A percentile compares a stretch with the other conserved stretches of the same genome.
phyloP scores from a whole-genome alignment of 2,113 vertebrate species.

The Conger conger region DNA sequence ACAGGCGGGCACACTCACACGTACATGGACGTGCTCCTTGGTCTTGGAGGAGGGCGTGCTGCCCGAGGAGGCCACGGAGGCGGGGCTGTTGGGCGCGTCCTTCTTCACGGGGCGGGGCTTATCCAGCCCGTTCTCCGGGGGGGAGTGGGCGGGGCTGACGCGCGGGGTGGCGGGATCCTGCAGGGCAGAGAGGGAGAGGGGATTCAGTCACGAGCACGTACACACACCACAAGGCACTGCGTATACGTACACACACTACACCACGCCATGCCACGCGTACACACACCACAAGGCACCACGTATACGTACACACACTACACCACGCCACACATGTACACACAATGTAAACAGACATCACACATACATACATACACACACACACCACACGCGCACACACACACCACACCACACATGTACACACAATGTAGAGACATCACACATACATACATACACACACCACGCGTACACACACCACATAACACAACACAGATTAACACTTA shows the following conservation, averaged over 20 bases:
- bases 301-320: no score
- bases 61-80: constrained; percentile 93
- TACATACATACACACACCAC: no score
- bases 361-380: not conserved
- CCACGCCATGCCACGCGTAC: not conserved
- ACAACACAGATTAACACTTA: no score
- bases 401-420: no score
- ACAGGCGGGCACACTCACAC: not conserved
- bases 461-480: no score
- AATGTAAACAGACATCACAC: no score
- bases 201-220: constrained; percentile 38
- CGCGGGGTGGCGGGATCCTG: constrained; percentile 90
- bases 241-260: no score
- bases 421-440: no score
- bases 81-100: constrained; percentile 90
- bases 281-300: no score
- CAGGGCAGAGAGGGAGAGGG: constrained; percentile 24
- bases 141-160: constrained; percentile 88
- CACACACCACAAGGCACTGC: no score
- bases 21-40: constrained; percentile 90
- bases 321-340: no score
- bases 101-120: constrained; percentile 87
- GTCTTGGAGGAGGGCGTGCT: constrained; percentile 96
- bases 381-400: not conserved
- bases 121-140: constrained; percentile 91